These are phyloP conservation scores for Drosophila punjabiensis DNA, from an alignment of 1,140 invertebrate genomes.

Conservation along the genomic window DNA sequence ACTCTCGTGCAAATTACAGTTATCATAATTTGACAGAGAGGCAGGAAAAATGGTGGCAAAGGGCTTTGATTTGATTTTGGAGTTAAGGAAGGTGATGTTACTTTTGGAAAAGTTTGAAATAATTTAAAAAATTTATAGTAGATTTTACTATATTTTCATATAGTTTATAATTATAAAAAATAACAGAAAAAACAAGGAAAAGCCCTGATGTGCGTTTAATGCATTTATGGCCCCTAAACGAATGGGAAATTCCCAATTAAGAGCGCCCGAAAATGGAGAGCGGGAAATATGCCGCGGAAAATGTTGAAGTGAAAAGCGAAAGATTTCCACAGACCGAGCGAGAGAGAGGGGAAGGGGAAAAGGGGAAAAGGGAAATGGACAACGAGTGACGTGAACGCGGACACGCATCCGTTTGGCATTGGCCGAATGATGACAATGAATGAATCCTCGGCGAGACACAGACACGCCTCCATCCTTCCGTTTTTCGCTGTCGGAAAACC, in stretches of 20 bases:
- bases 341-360: not conserved
- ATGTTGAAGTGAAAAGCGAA: conserved; percentile 23
- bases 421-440: conserved; percentile 68
- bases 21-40: conserved; percentile 40
- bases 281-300: conserved; percentile 11
- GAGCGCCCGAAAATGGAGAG: conserved; percentile 1
- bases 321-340: not conserved
- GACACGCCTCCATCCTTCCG: conserved; percentile 5
- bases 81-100: not conserved
- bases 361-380: not conserved
- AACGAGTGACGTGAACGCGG: conserved; percentile 26
- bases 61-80: not conserved
- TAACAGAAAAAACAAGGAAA: not conserved
- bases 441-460: conserved; percentile 49
- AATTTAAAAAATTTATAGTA: no score
- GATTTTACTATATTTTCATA: no score
- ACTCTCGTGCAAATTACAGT: conserved; percentile 13
- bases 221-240: conserved; percentile 37
- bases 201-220: not conserved
- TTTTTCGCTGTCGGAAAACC: conserved; percentile 14
- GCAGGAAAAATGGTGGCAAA: not conserved
- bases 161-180: not conserved
- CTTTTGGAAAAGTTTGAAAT: not conserved
- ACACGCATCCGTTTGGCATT: conserved; percentile 52
- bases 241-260: conserved; percentile 76